These are phyloP conservation scores for Popillia japonica DNA, from an alignment of 1,140 invertebrate species.

Conservation along the genomic window DNA sequence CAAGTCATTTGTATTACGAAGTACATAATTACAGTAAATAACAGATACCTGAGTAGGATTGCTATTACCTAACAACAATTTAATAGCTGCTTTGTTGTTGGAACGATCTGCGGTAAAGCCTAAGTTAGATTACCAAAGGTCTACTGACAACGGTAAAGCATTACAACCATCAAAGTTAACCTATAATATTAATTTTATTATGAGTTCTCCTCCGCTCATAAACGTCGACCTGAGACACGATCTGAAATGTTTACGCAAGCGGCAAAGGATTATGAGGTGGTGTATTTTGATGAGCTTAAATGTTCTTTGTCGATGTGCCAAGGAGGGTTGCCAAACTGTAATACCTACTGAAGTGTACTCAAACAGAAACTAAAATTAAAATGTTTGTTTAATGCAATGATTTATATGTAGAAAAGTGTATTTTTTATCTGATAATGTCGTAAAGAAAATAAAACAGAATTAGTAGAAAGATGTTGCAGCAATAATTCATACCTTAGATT, in stretches of 20 bases:
- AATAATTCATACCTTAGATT: too few species aligned
- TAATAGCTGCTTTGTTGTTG: conserved; percentile 14
- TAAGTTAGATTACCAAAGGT: background rate
- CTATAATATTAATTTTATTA: conserved; percentile 30
- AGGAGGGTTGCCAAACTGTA: background rate
- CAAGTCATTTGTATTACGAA: background rate
- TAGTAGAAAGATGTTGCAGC: too few species aligned
- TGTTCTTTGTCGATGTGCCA: background rate
- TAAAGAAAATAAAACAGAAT: too few species aligned
- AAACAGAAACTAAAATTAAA: too few species aligned
- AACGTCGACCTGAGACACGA: background rate
- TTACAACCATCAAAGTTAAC: conserved; percentile 15
- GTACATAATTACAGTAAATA: conserved; percentile 25
- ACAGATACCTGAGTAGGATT: background rate
- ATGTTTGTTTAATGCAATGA: too few species aligned
- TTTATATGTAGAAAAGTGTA: too few species aligned
- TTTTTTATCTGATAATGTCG: too few species aligned
- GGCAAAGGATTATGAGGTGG: background rate
- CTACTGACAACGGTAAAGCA: conserved; percentile 14
- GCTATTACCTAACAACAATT: conserved; percentile 13
- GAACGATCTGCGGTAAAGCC: background rate
- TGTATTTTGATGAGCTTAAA: background rate
- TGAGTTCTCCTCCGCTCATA: conserved; percentile 1
- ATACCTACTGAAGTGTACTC: too few species aligned
- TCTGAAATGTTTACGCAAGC: background rate